Evolutionary conservation across 1,140 invertebrate genomes (phyloP).

Genomic region (Cotesia vestalis): DNA sequence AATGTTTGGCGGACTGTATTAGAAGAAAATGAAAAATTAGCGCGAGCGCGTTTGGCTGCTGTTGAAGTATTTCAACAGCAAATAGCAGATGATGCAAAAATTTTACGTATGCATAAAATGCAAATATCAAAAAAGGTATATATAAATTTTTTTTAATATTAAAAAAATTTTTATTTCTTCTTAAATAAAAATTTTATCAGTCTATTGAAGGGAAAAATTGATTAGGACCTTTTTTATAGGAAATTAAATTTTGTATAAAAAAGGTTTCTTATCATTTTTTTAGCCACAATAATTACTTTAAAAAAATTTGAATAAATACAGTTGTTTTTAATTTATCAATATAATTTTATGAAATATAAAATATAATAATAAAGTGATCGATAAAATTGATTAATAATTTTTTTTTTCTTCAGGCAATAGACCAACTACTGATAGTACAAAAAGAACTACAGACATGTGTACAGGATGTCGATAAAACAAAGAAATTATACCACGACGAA

Average conservation of each 20-base stretch:
- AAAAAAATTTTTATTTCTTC: too few relatives aligned
- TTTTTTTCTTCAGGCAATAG: constrained; percentile 74
- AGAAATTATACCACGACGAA: constrained; percentile 95
- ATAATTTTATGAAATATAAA: too few relatives aligned
- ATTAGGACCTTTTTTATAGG: too few relatives aligned
- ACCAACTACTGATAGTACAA: constrained; percentile 86
- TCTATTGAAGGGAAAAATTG: too few relatives aligned
- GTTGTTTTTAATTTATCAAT: too few relatives aligned
- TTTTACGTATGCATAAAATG: constrained; percentile 82
- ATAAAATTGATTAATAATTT: background rate
- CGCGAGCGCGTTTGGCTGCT: constrained; percentile 87
- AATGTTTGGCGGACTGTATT: constrained; percentile 94
- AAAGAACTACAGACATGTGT: constrained; percentile 89
- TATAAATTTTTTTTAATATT: too few relatives aligned
- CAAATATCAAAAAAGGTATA: constrained; percentile 86
- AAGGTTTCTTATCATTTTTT: too few relatives aligned
- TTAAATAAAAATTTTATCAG: too few relatives aligned
- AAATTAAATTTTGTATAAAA: too few relatives aligned
- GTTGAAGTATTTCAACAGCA: constrained; percentile 94
- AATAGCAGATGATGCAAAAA: constrained; percentile 92
- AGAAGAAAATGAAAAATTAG: constrained; percentile 94
- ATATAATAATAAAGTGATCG: background rate
- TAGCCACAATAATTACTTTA: too few relatives aligned
- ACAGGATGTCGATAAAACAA: constrained; percentile 90
- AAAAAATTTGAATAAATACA: too few relatives aligned